Percentiles rank a stretch among this genome's conserved stretches.
These are phyloP conservation scores for Umimayanthus kanabou DNA, from an alignment of 92 coral and sea anemone genomes.

Conservation along the genomic window DNA sequence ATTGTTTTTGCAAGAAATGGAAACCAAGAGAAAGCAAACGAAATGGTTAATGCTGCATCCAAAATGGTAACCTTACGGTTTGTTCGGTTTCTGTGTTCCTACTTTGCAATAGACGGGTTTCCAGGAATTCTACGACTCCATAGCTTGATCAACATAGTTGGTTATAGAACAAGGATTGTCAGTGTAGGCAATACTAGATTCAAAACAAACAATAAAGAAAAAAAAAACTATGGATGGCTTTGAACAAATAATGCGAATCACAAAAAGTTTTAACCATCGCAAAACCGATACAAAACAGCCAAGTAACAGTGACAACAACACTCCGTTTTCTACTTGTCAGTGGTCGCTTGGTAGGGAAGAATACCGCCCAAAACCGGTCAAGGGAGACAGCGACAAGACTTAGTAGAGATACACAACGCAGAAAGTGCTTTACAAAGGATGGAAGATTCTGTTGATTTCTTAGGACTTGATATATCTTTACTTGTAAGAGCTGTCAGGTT, in stretches of 20 bases:
- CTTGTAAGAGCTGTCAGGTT: neutral
- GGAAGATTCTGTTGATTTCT: neutral
- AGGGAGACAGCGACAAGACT: neutral
- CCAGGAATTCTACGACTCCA: neutral
- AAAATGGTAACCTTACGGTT: neutral
- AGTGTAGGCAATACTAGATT: neutral
- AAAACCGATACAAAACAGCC: neutral
- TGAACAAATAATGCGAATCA: neutral
- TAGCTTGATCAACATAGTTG: conserved; percentile 18
- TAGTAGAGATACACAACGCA: neutral
- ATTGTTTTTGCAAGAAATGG: neutral
- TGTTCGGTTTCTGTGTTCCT: neutral
- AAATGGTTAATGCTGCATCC: neutral
- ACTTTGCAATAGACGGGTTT: neutral
- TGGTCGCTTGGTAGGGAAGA: neutral
- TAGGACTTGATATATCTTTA: too few species aligned
- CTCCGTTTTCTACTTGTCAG: neutral
- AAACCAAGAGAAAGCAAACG: neutral
- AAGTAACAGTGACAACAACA: neutral
- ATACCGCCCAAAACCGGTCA: neutral
- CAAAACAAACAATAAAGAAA: neutral
- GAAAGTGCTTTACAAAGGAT: neutral
- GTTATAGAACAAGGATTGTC: neutral
- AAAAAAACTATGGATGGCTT: neutral
- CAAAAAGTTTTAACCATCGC: neutral